These are phyloP conservation scores for Sebastes schlegelii DNA, from an alignment of 2,113 vertebrate species.

Conservation along the genomic window DNA sequence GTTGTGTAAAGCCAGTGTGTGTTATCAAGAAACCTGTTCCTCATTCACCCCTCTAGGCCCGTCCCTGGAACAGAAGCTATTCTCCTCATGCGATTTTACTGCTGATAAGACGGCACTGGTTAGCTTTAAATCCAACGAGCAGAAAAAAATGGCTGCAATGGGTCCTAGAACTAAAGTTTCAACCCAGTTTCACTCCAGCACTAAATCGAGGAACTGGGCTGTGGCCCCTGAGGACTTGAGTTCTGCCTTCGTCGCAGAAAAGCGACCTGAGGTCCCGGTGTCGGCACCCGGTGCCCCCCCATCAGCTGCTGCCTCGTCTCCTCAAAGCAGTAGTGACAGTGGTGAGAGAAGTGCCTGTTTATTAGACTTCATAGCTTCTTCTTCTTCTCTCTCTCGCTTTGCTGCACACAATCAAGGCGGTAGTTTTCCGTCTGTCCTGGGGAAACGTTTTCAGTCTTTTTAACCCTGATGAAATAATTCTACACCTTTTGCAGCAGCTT, in stretches of 20 bases:
- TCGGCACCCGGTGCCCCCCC: conserved; percentile 64
- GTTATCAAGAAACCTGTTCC: conserved; percentile 72
- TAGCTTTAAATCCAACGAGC: conserved; percentile 86
- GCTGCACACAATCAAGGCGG: conserved; percentile 31
- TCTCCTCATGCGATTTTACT: conserved; percentile 89
- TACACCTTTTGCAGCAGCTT: not conserved
- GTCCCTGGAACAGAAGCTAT: conserved; percentile 93
- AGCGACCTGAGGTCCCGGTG: conserved; percentile 58
- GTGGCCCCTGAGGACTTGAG: conserved; percentile 83
- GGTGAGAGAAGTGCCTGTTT: conserved; percentile 88
- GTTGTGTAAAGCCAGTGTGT: not conserved
- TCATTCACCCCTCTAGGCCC: conserved; percentile 90
- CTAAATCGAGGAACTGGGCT: conserved; percentile 86
- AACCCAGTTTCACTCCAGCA: conserved; percentile 85
- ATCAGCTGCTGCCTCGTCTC: conserved; percentile 82
- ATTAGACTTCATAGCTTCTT: conserved; percentile 46
- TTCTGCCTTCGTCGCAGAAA: conserved; percentile 82
- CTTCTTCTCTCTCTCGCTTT: conserved; percentile 52
- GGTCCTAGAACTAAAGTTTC: conserved; percentile 82
- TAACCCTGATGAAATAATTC: conserved; percentile 32
- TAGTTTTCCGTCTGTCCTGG: conserved; percentile 35
- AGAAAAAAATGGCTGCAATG: conserved; percentile 79
- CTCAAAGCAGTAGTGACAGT: conserved; percentile 84
- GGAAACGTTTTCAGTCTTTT: conserved; percentile 47
- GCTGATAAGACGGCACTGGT: conserved; percentile 86